These are phyloP conservation scores for Cremastinae sp. DNA, from an alignment of 2,888 invertebrate species.

Conservation along the genomic window DNA sequence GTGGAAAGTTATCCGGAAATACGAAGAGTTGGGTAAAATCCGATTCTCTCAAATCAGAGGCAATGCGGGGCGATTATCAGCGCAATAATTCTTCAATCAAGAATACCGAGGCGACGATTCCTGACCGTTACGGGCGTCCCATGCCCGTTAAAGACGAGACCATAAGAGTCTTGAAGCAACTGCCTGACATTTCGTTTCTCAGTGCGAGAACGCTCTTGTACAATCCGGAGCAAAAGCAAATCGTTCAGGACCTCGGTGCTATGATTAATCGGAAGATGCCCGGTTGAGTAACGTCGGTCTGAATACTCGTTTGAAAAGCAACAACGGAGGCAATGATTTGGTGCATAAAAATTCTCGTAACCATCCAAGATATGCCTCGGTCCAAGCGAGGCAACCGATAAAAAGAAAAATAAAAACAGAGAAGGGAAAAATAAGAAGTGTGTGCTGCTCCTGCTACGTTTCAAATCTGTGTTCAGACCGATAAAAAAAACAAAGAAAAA, in stretches of 20 bases:
- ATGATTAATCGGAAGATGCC: constrained; percentile 79
- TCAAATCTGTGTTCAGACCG: constrained; percentile 77
- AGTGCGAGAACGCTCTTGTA: constrained; percentile 77
- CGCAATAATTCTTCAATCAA: constrained; percentile 58
- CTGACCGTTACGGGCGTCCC: constrained; percentile 75
- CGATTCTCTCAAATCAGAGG: constrained; percentile 60
- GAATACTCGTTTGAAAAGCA: constrained; percentile 75
- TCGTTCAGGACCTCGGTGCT: constrained; percentile 76
- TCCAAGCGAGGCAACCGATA: neutral
- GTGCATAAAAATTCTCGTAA: constrained; percentile 43
- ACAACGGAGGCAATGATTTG: constrained; percentile 46
- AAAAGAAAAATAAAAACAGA: constrained; percentile 7
- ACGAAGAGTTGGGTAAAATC: constrained; percentile 45
- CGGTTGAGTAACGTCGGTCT: constrained; percentile 80
- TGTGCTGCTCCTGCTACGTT: constrained; percentile 68
- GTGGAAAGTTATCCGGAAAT: constrained; percentile 60
- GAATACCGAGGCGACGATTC: constrained; percentile 70
- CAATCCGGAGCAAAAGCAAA: constrained; percentile 77
- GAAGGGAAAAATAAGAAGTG: constrained; percentile 43
- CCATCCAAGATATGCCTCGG: constrained; percentile 39
- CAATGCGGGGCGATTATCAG: constrained; percentile 46
- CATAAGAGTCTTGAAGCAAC: constrained; percentile 74
- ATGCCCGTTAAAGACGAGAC: constrained; percentile 75
- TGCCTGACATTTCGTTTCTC: constrained; percentile 77
- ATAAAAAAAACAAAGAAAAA: constrained; percentile 50